Base-by-base conservation (phyloP, 2,888 invertebrate species). In the Cryptocephalus moraei region DNA sequence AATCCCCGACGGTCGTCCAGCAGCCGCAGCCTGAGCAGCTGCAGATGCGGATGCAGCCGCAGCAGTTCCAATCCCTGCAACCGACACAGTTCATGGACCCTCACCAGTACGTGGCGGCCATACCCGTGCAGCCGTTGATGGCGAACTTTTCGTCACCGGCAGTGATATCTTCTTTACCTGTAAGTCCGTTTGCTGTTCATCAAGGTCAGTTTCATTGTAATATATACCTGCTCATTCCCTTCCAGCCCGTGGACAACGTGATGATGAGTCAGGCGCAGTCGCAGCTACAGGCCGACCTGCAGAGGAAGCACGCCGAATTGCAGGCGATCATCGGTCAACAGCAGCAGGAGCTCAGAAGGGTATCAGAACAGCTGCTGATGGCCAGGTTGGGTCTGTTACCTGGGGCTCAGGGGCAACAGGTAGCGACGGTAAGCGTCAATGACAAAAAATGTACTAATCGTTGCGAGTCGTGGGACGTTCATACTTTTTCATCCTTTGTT, bases 281-380 rank as follows among this genome's bases (percentile, higher is more conserved):
- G 51, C 78, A 80, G 49, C 64, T 81, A 11, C 84, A 86, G 72
- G 84, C 81, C 59, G 84, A 87, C 70, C 69, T 84, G 50, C 85
- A 90, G 62, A 77, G 84, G 34, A 91, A 91, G 62, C 91, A 91
- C 62, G 88, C 88, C 53, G 86, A 91, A 63, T 71, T 92, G 50
- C 89, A 91, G 65, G 83, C 88, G 61, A 76, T 89, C 62, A 91
- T 92, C 50, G 79, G 84, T 44, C 81, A 86, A 54, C 91, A 91
- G 62, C 91, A 91, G 64, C 90, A 91, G 61, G 91, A 92, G 67
- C 69, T 92, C 54, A 76, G 86, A 39, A 77, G 83, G 55, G 87
- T 92, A 1, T 90, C 90, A n/a, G 90, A 91, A 63, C 91, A 91
- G 63, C 72, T 92, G 45, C 67, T 90, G 42, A 80, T 91, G 67